phyloP scores from a whole-genome alignment of 2,888 invertebrate genomes.

The Diarsia mendica region DNA sequence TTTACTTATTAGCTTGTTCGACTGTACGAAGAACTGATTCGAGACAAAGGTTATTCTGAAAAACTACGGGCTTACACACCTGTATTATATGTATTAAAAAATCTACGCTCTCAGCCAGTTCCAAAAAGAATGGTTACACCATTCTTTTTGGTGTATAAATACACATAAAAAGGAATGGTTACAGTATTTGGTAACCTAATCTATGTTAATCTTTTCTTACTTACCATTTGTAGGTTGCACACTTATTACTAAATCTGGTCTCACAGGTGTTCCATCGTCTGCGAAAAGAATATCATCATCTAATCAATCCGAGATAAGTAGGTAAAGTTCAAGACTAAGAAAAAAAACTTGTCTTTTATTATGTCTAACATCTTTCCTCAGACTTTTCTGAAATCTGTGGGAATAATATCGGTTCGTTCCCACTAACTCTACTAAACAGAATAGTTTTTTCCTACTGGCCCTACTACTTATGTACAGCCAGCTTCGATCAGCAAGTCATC shows the following conservation, averaged over 20 bases:
- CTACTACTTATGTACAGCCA: too few species aligned
- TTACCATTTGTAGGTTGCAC: conserved; percentile 82
- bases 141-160: too few species aligned
- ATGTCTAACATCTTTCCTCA: too few species aligned
- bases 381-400: too few species aligned
- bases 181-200: background rate
- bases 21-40: background rate
- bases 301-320: conserved; percentile 6
- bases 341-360: too few species aligned
- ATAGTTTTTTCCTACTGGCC: too few species aligned
- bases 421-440: too few species aligned
- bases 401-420: too few species aligned
- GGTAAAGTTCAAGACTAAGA: background rate
- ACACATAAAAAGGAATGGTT: too few species aligned
- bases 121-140: too few species aligned
- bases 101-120: background rate
- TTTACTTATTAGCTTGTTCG: too few species aligned
- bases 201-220: conserved; percentile 31
- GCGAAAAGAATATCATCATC: conserved; percentile 58
- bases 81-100: background rate
- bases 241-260: conserved; percentile 83
- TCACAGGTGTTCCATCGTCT: conserved; percentile 78
- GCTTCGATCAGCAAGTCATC: background rate
- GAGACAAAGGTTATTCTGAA: background rate
- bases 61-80: background rate